phyloP scores from a whole-genome alignment of 2,888 invertebrate species.

The Tridacna crocea region DNA sequence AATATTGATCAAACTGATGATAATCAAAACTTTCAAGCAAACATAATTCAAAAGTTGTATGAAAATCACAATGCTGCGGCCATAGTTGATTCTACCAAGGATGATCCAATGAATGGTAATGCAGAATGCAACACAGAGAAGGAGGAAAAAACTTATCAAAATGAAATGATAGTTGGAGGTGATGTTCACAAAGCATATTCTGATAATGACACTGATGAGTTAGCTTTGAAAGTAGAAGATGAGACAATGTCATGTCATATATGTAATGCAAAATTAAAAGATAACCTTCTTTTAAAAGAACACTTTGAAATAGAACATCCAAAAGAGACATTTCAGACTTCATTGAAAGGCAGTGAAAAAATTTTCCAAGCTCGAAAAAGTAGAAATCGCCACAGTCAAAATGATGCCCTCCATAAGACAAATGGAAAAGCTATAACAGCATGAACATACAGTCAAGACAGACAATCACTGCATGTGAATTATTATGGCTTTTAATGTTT shows the following conservation, averaged over 20 bases:
- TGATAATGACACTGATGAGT: conserved; percentile 31
- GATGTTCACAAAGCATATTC: conserved; percentile 33
- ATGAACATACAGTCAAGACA: neutral
- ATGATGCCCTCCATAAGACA: conserved; percentile 86
- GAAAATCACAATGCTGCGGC: conserved; percentile 40
- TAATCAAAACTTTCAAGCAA: conserved; percentile 62
- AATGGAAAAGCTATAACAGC: conserved; percentile 20
- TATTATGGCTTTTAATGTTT: too few species aligned
- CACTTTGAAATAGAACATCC: conserved; percentile 90
- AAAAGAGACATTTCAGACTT: conserved; percentile 90
- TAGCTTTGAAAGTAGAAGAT: conserved; percentile 33
- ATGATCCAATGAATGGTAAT: conserved; percentile 46
- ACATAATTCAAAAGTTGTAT: conserved; percentile 61
- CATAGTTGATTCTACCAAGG: conserved; percentile 34
- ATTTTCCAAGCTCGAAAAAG: conserved; percentile 90
- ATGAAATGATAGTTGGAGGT: conserved; percentile 45
- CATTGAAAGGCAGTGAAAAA: conserved; percentile 91
- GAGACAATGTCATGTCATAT: conserved; percentile 89
- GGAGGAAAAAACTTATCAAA: conserved; percentile 55
- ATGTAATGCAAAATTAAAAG: conserved; percentile 88
- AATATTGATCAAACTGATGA: conserved; percentile 56
- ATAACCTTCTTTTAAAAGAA: conserved; percentile 88
- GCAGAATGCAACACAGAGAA: conserved; percentile 51
- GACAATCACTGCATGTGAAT: too few species aligned
- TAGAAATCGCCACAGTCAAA: conserved; percentile 91